Conservation (phyloP, 2,888 invertebrate genomes). For the Sphinx pinastri region DNA sequence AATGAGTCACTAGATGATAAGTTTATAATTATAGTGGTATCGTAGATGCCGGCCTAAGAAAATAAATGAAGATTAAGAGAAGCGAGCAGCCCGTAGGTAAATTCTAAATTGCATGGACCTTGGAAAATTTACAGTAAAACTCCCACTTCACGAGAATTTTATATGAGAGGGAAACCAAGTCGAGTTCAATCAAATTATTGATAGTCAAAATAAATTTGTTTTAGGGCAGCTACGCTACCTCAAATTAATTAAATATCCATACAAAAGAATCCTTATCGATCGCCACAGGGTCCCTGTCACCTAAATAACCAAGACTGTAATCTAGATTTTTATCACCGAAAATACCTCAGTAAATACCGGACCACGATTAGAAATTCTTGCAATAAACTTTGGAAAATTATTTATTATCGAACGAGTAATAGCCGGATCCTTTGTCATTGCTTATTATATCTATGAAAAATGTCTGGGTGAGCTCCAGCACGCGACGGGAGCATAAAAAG, state of each 20-base stretch:
- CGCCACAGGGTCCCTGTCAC: neutral
- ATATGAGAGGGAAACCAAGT: too few relatives aligned
- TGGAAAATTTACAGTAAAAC: too few relatives aligned
- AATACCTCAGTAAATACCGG: conserved; percentile 16
- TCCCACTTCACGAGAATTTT: too few relatives aligned
- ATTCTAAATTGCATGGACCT: too few relatives aligned
- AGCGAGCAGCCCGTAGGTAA: too few relatives aligned
- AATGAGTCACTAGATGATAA: too few relatives aligned
- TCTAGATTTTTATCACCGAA: conserved; percentile 7
- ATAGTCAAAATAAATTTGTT: neutral
- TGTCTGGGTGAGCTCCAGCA: neutral
- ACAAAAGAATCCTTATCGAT: neutral
- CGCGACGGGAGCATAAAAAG: conserved; percentile 19
- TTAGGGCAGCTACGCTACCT: neutral
- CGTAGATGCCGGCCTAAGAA: too few relatives aligned
- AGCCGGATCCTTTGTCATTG: conserved; percentile 2
- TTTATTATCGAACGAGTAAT: conserved; percentile 5
- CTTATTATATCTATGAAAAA: conserved; percentile 13
- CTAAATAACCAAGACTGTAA: neutral
- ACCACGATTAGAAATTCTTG: conserved; percentile 20
- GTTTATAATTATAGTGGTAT: too few relatives aligned
- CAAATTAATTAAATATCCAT: neutral
- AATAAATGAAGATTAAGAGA: too few relatives aligned
- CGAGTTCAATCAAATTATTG: too few relatives aligned
- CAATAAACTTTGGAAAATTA: conserved; percentile 12